These are phyloP conservation scores for Dexiosoma caninum DNA, from an alignment of 2,888 invertebrate genomes.

Conservation along the genomic window DNA sequence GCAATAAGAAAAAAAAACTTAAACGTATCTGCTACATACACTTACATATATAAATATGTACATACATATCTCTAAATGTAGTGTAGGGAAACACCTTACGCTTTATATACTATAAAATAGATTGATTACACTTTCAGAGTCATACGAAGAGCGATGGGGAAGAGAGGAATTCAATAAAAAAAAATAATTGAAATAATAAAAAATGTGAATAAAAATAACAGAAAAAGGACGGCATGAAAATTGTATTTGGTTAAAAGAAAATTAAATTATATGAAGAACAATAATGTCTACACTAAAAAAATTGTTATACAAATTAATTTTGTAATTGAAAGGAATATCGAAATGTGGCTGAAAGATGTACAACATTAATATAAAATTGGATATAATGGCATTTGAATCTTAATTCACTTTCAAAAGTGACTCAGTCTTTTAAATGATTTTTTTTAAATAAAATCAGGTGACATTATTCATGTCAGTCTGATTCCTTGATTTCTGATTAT, in stretches of 20 bases:
- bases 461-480: no score
- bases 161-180: background rate
- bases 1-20: constrained; percentile 52
- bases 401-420: no score
- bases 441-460: no score
- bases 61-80: constrained; percentile 4
- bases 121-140: constrained; percentile 43
- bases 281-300: no score
- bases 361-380: no score
- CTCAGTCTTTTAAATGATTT: no score
- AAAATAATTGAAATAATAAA: background rate
- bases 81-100: constrained; percentile 30
- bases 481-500: no score
- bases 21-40: constrained; percentile 13
- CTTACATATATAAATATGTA: no score
- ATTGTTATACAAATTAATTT: no score
- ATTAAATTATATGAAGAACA: background rate
- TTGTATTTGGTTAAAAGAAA: background rate
- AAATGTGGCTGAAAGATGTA: no score
- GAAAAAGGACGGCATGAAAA: constrained; percentile 2
- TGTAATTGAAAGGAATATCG: no score
- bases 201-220: background rate
- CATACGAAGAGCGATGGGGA: background rate
- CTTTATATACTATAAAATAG: constrained; percentile 20
- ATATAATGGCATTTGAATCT: no score